These are phyloP conservation scores for Callithrix jacchus DNA, from an alignment of 2,113 vertebrate species.

Conservation along the genomic window DNA sequence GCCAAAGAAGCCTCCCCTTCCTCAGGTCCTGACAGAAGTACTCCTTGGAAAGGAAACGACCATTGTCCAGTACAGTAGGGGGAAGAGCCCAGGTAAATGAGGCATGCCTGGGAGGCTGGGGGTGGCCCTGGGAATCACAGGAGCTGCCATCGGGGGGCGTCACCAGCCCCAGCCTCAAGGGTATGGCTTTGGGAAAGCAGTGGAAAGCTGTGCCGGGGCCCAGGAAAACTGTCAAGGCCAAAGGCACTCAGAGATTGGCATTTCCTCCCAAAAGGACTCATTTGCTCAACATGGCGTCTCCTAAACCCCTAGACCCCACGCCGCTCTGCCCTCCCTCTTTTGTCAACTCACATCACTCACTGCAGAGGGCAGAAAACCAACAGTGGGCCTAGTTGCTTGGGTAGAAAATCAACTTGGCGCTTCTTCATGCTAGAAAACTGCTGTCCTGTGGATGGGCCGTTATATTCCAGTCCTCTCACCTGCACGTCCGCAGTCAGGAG, in stretches of 20 bases:
- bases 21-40: neutral
- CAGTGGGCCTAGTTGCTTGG: neutral
- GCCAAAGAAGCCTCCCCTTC: neutral
- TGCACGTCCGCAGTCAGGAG: neutral
- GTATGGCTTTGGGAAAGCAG: neutral
- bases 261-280: neutral
- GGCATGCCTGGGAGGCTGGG: neutral
- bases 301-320: neutral
- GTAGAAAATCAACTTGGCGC: neutral
- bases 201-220: neutral
- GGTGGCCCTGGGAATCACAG: rapidly evolving
- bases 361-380: neutral
- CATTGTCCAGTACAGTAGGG: neutral
- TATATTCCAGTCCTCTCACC: neutral
- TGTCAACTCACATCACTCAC: neutral
- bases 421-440: neutral
- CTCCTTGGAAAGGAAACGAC: neutral
- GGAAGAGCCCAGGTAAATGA: neutral
- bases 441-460: neutral
- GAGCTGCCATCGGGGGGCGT: neutral
- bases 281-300: neutral
- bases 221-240: neutral
- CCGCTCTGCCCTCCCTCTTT: neutral
- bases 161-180: neutral
- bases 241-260: neutral